phyloP scores from a whole-genome alignment of 2,113 vertebrate species.

The Monopterus albus region DNA sequence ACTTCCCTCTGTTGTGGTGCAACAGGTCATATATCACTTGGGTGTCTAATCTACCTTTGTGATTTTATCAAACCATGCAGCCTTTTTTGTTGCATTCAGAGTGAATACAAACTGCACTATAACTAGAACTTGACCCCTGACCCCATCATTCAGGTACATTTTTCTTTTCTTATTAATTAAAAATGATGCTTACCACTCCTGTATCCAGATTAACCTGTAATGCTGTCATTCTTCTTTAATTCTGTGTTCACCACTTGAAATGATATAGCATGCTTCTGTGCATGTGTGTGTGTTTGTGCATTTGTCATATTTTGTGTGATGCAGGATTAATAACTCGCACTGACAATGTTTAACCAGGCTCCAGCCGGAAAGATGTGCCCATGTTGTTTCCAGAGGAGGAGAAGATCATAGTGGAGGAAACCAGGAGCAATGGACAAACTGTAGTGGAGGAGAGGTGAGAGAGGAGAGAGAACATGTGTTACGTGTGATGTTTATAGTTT shows the following conservation, averaged over 20 bases:
- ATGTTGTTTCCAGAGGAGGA: slow-evolving; percentile 97
- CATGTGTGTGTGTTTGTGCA: neutral
- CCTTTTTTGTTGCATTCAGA: no score
- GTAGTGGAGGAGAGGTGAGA: slow-evolving; percentile 97
- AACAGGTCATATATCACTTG: no score
- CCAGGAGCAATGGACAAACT: slow-evolving; percentile 96
- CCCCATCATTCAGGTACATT: no score
- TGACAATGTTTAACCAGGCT: slow-evolving; percentile 78
- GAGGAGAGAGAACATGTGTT: no score
- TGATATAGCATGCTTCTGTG: neutral
- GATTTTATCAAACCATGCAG: no score
- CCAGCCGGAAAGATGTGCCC: slow-evolving; percentile 94
- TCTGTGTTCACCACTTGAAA: neutral
- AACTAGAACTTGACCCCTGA: no score
- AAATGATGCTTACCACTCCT: no score
- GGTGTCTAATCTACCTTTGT: no score
- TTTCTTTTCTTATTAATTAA: no score
- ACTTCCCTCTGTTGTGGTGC: no score
- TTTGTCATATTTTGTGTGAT: neutral
- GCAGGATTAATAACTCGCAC: neutral
- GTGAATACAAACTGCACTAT: no score
- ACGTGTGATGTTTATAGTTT: no score
- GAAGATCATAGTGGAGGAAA: slow-evolving; percentile 98
- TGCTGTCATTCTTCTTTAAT: neutral
- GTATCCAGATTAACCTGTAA: neutral